Evolutionary conservation across 2,113 vertebrate genomes (phyloP), one percentile per base, ranked within the genome.

Genomic region (Notechis scutatus): DNA sequence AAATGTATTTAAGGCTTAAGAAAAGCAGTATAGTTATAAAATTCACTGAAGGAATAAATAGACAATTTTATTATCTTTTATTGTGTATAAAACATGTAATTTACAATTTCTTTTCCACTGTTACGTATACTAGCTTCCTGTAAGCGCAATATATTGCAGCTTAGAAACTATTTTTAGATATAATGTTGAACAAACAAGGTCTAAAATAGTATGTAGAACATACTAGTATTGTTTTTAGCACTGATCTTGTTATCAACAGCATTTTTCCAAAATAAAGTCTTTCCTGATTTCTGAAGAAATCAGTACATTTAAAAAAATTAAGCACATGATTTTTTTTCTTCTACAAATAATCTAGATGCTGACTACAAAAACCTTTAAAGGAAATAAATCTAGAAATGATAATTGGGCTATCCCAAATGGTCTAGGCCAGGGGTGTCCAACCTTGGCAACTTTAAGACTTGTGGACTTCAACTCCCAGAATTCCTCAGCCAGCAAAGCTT

Each of bases 251-350:
- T 4, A 6, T 56, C 0, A 8, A 88, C 74, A 89, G 4, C 4
- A 0, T 69, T 69, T 85, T 81, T 24, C 89, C 50, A 18, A n/a
- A 92, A 87, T 14, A 4, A 91, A 95, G 42, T 3, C 39, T 56
- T 55, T 57, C 42, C 74, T 15, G 10, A 87, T 47, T 0, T 26
- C 88, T 91, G 86, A 26, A 1, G 42, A 52, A 7, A 5, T 85
- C 91, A 10, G 6, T 0, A 0, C 3, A 50, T 92, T 47, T 29
- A 9, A 14, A 8, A 18, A 74, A 39, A 5, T 61, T 93, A 94
- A 5, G 0, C 0, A 0, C 0, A 0, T 89, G 56, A 0, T 0
- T 24, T 23, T 24, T 88, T 26, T 64, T 42, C 34, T 92, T 3
- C 0, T 0, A 2, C 47, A 64, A 0, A 39, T 85, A 52, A 12